A percentile compares a stretch with the other conserved stretches of the same genome.
Evolutionary conservation across 2,113 vertebrate species (phyloP).

Genomic region (Coptodon bakossiorum): DNA sequence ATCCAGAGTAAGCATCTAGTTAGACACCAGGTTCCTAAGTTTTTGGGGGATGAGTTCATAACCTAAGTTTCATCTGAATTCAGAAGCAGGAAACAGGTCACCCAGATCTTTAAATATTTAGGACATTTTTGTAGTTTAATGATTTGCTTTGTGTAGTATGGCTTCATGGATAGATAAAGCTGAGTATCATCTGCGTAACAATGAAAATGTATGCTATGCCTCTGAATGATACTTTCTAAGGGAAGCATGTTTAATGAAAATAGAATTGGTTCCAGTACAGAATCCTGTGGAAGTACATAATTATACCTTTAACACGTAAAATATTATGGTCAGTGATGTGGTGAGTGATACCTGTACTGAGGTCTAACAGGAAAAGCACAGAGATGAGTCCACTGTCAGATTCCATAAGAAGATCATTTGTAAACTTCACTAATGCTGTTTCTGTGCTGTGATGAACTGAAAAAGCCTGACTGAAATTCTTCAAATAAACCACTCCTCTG

Average conservation of each 20-base stretch:
- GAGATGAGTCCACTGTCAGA: neutral
- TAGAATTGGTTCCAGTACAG: fast-evolving
- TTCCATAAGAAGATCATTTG: neutral
- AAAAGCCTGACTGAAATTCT: neutral
- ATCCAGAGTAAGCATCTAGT: neutral
- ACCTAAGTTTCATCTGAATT: neutral
- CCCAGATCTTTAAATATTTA: neutral
- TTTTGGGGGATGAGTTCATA: neutral
- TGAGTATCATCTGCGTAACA: neutral
- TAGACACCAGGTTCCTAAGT: neutral
- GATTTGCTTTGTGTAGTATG: neutral
- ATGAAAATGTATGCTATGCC: neutral
- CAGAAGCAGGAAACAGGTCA: neutral
- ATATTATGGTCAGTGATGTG: neutral
- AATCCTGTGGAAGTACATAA: neutral
- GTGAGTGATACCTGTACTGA: neutral
- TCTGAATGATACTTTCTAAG: neutral
- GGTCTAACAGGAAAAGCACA: fast-evolving
- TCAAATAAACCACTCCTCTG: neutral
- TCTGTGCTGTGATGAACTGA: neutral
- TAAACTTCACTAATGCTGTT: fast-evolving
- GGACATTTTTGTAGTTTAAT: fast-evolving
- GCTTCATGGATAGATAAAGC: fast-evolving
- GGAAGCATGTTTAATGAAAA: neutral
- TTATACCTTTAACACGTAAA: neutral